A percentile compares a stretch with the other conserved stretches of the same genome.
Evolutionary conservation across 1,140 invertebrate genomes (phyloP).

Genomic region (Pseudoatta argentina): DNA sequence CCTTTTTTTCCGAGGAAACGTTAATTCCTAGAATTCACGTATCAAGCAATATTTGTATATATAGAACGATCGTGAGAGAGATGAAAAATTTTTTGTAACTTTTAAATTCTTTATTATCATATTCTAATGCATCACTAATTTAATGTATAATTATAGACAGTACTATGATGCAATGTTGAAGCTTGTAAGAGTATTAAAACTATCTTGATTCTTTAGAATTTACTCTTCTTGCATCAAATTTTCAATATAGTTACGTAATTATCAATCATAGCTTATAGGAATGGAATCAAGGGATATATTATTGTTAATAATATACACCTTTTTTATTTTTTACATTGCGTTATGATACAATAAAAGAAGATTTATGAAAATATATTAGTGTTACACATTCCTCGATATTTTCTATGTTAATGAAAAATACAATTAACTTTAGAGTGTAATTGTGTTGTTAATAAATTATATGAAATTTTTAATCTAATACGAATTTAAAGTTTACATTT

Average conservation of each 20-base stretch:
- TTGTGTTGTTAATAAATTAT: no score
- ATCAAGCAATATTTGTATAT: not conserved
- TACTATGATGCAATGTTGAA: not conserved
- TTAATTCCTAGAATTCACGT: conserved; percentile 7
- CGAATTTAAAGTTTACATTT: no score
- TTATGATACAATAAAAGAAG: not conserved
- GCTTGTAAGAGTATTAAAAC: not conserved
- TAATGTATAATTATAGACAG: not conserved
- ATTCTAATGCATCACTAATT: not conserved
- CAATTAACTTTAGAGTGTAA: no score
- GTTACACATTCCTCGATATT: no score
- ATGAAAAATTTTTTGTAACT: not conserved
- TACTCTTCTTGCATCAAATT: conserved; percentile 22
- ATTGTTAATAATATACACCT: not conserved
- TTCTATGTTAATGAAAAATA: no score
- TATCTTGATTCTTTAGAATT: not conserved
- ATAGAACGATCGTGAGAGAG: not conserved
- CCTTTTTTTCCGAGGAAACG: not conserved
- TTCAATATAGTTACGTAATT: not conserved
- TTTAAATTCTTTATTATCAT: not conserved
- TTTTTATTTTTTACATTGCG: not conserved
- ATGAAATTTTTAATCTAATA: no score
- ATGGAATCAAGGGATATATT: not conserved
- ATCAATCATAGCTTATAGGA: not conserved
- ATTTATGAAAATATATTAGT: not conserved